A percentile compares a stretch with the other conserved stretches of the same genome.
These are phyloP conservation scores for Rhorus exstirpatorius DNA, from an alignment of 2,888 invertebrate genomes.

Conservation along the genomic window DNA sequence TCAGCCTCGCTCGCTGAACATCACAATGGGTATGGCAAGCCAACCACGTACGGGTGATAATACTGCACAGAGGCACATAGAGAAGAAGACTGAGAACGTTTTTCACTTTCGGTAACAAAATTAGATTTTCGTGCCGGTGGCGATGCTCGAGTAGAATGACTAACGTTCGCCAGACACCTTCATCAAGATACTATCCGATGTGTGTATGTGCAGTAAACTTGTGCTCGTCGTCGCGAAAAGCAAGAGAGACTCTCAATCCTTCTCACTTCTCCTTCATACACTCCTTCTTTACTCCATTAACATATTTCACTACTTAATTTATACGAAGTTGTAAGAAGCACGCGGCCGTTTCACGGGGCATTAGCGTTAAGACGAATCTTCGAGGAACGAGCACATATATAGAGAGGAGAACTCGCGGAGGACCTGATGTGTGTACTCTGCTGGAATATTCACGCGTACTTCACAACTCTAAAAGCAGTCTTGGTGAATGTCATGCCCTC, in stretches of 20 bases:
- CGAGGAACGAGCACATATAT: slow-evolving; percentile 45
- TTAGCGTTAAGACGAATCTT: slow-evolving; percentile 78
- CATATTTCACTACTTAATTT: slow-evolving; percentile 83
- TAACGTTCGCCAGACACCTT: slow-evolving; percentile 81
- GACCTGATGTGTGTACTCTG: slow-evolving; percentile 17
- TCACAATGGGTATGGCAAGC: background rate
- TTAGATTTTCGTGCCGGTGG: slow-evolving; percentile 78
- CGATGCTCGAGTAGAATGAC: slow-evolving; percentile 70
- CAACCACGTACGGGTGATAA: background rate
- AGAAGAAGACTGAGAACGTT: slow-evolving; percentile 70
- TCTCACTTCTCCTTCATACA: slow-evolving; percentile 49
- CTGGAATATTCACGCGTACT: slow-evolving; percentile 1
- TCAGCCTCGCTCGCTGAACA: background rate
- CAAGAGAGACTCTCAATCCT: slow-evolving; percentile 47
- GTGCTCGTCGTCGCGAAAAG: slow-evolving; percentile 21
- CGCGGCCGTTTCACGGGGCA: slow-evolving; percentile 80
- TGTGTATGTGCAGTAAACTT: slow-evolving; percentile 40
- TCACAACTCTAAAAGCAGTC: background rate
- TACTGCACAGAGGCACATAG: slow-evolving; percentile 59
- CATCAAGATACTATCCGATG: slow-evolving; percentile 81
- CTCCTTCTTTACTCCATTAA: slow-evolving; percentile 78
- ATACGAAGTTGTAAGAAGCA: slow-evolving; percentile 72
- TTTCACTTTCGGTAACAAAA: slow-evolving; percentile 77
- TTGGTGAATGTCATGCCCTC: background rate
- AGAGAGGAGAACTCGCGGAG: slow-evolving; percentile 10